Percentiles rank a stretch among this genome's conserved stretches.
phyloP scores from a whole-genome alignment of 2,888 invertebrate species.

The Acronicta alni region DNA sequence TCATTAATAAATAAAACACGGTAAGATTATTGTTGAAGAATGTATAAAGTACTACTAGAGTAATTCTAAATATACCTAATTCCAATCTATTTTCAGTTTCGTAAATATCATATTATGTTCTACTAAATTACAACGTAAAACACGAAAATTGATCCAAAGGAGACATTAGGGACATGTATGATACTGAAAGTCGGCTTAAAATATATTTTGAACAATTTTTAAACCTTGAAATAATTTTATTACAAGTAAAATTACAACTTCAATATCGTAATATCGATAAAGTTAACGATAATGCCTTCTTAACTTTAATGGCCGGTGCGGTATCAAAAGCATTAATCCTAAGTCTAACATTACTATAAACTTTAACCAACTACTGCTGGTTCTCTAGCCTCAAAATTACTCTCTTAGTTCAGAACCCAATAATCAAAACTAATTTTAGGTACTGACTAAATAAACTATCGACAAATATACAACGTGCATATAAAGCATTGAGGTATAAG shows the following conservation, averaged over 20 bases:
- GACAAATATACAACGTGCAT: conserved; percentile 17
- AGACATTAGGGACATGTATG: too few species aligned
- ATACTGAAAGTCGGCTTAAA: too few species aligned
- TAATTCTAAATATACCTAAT: too few species aligned
- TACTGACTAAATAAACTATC: conserved; percentile 12
- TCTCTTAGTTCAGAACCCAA: background rate
- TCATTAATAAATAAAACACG: too few species aligned
- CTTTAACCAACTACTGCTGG: background rate
- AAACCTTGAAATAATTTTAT: too few species aligned
- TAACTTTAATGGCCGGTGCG: conserved; percentile 12
- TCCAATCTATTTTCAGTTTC: too few species aligned
- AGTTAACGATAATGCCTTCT: background rate
- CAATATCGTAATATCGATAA: background rate
- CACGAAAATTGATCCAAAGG: too few species aligned
- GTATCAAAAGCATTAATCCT: conserved; percentile 3
- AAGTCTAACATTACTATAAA: conserved; percentile 15
- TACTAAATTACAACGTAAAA: too few species aligned
- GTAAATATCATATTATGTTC: too few species aligned
- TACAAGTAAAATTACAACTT: background rate
- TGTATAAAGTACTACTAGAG: too few species aligned
- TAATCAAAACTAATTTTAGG: conserved; percentile 14
- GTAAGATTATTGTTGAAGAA: too few species aligned
- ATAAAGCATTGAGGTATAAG: conserved; percentile 2
- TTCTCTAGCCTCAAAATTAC: conserved; percentile 12
- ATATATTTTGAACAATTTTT: too few species aligned